These are phyloP conservation scores for Grus americana DNA, from an alignment of 2,113 vertebrate species.

Conservation along the genomic window DNA sequence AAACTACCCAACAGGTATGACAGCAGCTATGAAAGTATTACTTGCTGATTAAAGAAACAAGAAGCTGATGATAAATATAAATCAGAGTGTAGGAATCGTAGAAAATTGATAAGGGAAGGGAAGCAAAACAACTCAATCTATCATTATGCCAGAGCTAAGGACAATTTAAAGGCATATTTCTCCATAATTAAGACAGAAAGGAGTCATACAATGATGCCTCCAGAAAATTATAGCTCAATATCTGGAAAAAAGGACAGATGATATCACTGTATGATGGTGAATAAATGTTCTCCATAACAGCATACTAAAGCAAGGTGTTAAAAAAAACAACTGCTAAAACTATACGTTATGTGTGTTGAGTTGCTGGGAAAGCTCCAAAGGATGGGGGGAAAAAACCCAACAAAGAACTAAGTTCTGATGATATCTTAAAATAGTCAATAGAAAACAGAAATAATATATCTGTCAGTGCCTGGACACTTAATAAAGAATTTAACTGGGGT, in stretches of 20 bases:
- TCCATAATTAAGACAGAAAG: not conserved
- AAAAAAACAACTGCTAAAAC: not conserved
- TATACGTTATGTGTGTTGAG: not conserved
- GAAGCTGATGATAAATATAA: not conserved
- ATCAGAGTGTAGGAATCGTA: not conserved
- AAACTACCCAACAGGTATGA: not conserved
- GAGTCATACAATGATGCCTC: not conserved
- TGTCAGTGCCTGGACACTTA: not conserved
- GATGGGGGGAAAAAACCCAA: not conserved
- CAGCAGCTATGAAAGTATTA: not conserved
- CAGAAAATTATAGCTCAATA: not conserved
- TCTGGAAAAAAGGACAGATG: not conserved
- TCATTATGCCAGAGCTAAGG: not conserved
- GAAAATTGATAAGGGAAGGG: not conserved
- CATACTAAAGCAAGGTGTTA: not conserved
- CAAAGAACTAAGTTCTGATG: not conserved
- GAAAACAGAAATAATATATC: not conserved
- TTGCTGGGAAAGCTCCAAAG: not conserved
- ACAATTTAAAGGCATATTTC: not conserved
- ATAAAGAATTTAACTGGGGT: not conserved
- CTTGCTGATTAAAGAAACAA: constrained; percentile 12
- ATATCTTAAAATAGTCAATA: not conserved
- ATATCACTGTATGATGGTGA: not conserved
- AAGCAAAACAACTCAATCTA: not conserved
- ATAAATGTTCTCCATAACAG: not conserved